Percentiles rank a stretch among this genome's conserved stretches.
These are phyloP conservation scores for Euzophera pinguis DNA, from an alignment of 2,888 invertebrate species.

Conservation along the genomic window DNA sequence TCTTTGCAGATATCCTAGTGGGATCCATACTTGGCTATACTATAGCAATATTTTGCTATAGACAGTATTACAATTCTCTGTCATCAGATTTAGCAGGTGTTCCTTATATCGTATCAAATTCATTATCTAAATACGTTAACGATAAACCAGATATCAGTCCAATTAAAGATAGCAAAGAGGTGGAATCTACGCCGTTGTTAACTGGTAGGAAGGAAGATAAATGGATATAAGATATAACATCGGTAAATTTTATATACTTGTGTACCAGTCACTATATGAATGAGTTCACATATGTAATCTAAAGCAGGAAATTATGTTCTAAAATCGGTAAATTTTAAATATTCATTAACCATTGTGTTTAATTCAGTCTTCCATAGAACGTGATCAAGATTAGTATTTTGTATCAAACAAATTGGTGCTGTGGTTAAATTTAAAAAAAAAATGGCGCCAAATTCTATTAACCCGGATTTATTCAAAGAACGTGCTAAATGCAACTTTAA, in stretches of 20 bases:
- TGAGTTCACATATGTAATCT: too few relatives aligned
- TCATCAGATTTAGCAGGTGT: constrained; percentile 56
- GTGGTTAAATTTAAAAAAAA: neutral
- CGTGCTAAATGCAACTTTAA: constrained; percentile 85
- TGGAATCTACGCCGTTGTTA: constrained; percentile 54
- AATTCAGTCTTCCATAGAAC: neutral
- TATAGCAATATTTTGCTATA: constrained; percentile 83
- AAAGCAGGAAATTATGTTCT: neutral
- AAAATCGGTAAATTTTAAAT: neutral
- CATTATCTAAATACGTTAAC: constrained; percentile 42
- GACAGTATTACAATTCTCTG: constrained; percentile 86
- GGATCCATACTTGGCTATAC: constrained; percentile 85
- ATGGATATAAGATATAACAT: constrained; percentile 72
- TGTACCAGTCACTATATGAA: too few relatives aligned
- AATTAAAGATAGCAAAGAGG: constrained; percentile 41
- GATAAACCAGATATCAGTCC: constrained; percentile 60
- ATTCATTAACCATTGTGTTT: constrained; percentile 1
- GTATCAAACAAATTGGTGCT: neutral
- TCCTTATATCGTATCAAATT: constrained; percentile 55
- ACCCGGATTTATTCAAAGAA: constrained; percentile 84
- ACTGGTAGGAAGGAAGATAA: constrained; percentile 66
- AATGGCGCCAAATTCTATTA: constrained; percentile 47
- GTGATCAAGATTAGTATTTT: neutral
- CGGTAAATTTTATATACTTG: too few relatives aligned
- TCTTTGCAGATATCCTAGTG: constrained; percentile 83